Base-by-base conservation (phyloP, 2,797 vertebrate genomes). In the Arnoldichthys spilopterus region DNA sequence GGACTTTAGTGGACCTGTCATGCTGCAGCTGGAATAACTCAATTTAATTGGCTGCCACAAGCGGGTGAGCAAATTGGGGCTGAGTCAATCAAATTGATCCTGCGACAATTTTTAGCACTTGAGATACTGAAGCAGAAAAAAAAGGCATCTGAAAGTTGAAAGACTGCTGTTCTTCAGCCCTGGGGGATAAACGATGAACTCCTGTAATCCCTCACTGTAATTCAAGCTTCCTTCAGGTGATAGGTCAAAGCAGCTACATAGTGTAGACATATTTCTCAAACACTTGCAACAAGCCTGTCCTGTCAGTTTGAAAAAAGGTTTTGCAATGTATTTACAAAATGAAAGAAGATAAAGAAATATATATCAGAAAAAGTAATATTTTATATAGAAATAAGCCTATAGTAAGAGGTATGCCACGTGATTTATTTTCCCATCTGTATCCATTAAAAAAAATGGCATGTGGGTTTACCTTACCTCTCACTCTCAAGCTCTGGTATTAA, bases 1-100 rank as follows among this genome's bases (percentile, higher is more conserved):
- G 45, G 54, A 68, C 59, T 69, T 74, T 70, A 70, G 34, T 72
- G 83, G 82, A 77, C 83, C 64, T 85, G 84, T 83, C 80, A 81
- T 54, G 56, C 69, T 72, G 67, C 81, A 81, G 78, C 77, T 82
- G 69, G 71, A 83, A 80, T 84, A 86, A 83, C 74, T 88, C 86
- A 86, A 66, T 87, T 88, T 87, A 85, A 88, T 87, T 89, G 85
- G 78, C 81, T 89, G 80, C 85, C 86, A 88, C 45, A 78, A 81
- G 82, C 78, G 34, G 70, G 79, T 28, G 34, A 82, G 83, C 84
- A 86, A 85, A 86, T 84, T 66, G 80, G 80, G 51, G 56, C 51
- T 20, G 64, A 85, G 76, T 88, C 84, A 84, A 82, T 86, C 83
- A 83, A 61, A 87, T 85, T 86, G 86, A 89, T 85, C 64, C 67